phyloP scores from a whole-genome alignment of 2,113 vertebrate species.

The Natator depressus region DNA sequence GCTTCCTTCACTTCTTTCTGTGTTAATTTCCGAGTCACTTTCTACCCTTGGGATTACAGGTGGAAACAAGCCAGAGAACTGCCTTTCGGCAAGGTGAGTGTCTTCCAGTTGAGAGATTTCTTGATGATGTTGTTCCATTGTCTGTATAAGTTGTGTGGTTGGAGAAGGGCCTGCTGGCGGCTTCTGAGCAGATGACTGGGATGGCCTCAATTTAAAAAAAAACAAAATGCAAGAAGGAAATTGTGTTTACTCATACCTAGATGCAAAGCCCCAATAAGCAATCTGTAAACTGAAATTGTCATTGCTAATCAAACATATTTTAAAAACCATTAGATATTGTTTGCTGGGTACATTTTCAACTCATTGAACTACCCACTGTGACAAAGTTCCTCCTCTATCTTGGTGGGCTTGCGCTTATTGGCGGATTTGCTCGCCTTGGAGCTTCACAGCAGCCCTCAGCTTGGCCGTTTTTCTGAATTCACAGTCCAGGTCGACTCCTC shows the following conservation, averaged over 20 bases:
- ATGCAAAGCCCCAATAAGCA: neutral
- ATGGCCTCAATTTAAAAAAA: conserved; percentile 31
- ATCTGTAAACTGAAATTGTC: neutral
- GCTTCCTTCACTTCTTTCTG: conserved; percentile 2
- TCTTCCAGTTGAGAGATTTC: conserved; percentile 3
- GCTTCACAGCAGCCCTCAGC: too few species aligned
- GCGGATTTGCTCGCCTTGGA: too few species aligned
- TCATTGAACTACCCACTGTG: neutral
- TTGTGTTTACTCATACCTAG: neutral
- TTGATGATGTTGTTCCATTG: conserved; percentile 21
- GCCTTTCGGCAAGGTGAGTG: conserved; percentile 23
- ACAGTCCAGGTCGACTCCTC: too few species aligned
- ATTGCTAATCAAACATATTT: neutral
- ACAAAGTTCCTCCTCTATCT: too few species aligned
- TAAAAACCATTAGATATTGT: neutral
- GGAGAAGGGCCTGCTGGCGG: conserved; percentile 7
- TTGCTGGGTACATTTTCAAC: neutral
- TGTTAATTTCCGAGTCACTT: conserved; percentile 37
- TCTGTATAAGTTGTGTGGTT: neutral
- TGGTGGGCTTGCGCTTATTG: too few species aligned
- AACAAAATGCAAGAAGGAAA: neutral
- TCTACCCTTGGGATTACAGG: conserved; percentile 62
- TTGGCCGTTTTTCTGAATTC: too few species aligned
- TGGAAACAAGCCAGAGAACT: conserved; percentile 70
- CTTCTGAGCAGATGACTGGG: conserved; percentile 10